Evolutionary conservation across 1,140 invertebrate genomes (phyloP).

Genomic region (Drosophila arizonae): DNA sequence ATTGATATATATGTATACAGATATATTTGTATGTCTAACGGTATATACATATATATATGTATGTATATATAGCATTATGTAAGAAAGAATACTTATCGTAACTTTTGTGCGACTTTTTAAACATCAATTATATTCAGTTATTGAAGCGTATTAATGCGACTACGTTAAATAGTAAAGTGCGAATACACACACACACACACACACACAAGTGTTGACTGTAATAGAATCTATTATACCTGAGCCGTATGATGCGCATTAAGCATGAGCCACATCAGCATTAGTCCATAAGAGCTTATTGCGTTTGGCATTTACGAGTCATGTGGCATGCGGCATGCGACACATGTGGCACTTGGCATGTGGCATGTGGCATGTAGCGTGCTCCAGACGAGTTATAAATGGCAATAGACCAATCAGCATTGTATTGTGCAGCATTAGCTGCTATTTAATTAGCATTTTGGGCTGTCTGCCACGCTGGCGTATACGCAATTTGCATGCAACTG

Average conservation of each 20-base stretch:
- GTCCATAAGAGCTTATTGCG: slow-evolving; percentile 29
- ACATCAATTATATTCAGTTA: slow-evolving; percentile 75
- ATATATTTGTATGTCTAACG: slow-evolving; percentile 16
- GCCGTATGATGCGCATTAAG: slow-evolving; percentile 39
- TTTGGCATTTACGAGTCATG: slow-evolving; percentile 34
- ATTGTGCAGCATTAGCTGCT: slow-evolving; percentile 33
- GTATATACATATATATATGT: slow-evolving; percentile 11
- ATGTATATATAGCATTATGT: slow-evolving; percentile 20
- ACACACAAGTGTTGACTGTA: not conserved
- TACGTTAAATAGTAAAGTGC: slow-evolving; percentile 40
- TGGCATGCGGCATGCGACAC: slow-evolving; percentile 14
- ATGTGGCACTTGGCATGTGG: slow-evolving; percentile 18
- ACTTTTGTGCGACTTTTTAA: slow-evolving; percentile 69
- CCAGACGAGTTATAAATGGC: slow-evolving; percentile 28
- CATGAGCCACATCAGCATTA: slow-evolving; percentile 33
- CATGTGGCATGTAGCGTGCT: slow-evolving; percentile 10
- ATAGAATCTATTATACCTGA: slow-evolving; percentile 33
- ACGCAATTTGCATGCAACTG: slow-evolving; percentile 36
- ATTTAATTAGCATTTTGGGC: slow-evolving; percentile 38
- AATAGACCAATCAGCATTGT: slow-evolving; percentile 40
- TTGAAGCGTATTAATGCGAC: slow-evolving; percentile 68
- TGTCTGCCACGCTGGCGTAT: slow-evolving; percentile 28
- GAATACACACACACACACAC: slow-evolving; percentile 11
- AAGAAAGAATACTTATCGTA: slow-evolving; percentile 66
- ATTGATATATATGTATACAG: slow-evolving; percentile 27